Base-by-base conservation (phyloP, 2,113 vertebrate species). In the Triplophysa siluroides region DNA sequence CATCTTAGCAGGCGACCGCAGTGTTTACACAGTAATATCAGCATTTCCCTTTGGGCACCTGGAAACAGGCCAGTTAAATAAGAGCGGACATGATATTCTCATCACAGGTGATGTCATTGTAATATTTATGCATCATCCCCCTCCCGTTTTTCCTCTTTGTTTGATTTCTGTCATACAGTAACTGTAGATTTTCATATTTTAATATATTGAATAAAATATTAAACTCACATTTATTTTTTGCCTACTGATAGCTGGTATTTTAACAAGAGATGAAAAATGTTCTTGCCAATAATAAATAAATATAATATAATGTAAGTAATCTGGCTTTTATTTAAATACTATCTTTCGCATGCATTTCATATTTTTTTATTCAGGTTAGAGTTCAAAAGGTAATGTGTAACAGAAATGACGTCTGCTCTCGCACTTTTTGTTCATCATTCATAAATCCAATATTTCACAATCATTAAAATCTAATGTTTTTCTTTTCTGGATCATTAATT, bases 1-100 rank as follows among this genome's bases (percentile, higher is more conserved):
- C 56, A 16, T 62, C 5, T 45, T 41, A 33, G 24, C 50, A 79
- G 52, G 54, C 33, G 19, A 41, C 65, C 38, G 21, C 16, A 24
- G 21, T 79, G 65, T 58, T 41, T 70, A n/a, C 66, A 33, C 67
- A 33, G 65, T 69, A 54, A 76, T 81, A 45, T 72, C 78, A 78
- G 65, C 63, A 63, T 82, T 76, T 81, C 65, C 62, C 23, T 56
- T 52, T 24, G 50, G 64, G 66, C 80, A 70, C 9, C n/a, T 79
- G 78, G 67, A 47, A 52, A 71, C 23, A 23, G 64, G 41, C 41
- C 70, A 73, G 11, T 16, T 56, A 21, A 73, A 66, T 67, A 62
- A 67, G 24, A 73, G 41, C n/a, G 62, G 76, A 26, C 24, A 45
- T 78, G 76, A 73, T 61, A 61, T 78, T 73, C 76, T 73, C 38